These are phyloP conservation scores for Campylomormyrus tamandua DNA, from an alignment of 2,113 vertebrate species.

Conservation along the genomic window DNA sequence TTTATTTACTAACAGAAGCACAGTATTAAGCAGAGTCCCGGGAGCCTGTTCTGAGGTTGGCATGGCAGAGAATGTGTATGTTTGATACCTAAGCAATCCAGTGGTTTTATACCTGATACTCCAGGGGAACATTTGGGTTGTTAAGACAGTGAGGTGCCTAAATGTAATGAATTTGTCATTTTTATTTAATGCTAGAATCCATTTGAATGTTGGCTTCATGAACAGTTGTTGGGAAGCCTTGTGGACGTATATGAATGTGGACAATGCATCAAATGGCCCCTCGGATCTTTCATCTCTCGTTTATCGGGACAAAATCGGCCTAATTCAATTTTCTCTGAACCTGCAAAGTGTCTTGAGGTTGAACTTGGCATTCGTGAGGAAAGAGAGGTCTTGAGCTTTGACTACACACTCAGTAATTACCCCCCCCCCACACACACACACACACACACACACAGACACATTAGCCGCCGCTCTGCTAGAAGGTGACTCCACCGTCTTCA, in stretches of 20 bases:
- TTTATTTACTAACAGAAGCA: no score
- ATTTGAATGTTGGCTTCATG: neutral
- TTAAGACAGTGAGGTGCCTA: neutral
- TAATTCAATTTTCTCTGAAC: neutral
- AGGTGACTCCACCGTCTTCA: conserved; percentile 58
- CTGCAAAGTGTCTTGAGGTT: conserved; percentile 18
- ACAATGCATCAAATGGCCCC: neutral
- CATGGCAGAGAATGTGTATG: neutral
- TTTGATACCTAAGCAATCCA: neutral
- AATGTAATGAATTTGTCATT: neutral
- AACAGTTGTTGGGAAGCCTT: neutral
- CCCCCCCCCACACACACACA: conserved; percentile 30
- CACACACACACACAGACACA: conserved; percentile 38
- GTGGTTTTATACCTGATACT: neutral
- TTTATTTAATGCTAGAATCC: neutral
- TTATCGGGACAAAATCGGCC: neutral
- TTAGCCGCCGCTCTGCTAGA: conserved; percentile 51
- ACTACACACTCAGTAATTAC: conserved; percentile 57
- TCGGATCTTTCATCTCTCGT: neutral
- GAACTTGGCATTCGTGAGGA: conserved; percentile 35
- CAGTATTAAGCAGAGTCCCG: neutral
- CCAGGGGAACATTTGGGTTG: neutral
- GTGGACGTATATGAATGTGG: neutral
- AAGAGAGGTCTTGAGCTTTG: conserved; percentile 46
- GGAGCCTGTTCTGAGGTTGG: neutral